A percentile compares a stretch with the other conserved stretches of the same genome.
Evolutionary conservation across 2,113 vertebrate species (phyloP).

Genomic region (Daboia siamensis): DNA sequence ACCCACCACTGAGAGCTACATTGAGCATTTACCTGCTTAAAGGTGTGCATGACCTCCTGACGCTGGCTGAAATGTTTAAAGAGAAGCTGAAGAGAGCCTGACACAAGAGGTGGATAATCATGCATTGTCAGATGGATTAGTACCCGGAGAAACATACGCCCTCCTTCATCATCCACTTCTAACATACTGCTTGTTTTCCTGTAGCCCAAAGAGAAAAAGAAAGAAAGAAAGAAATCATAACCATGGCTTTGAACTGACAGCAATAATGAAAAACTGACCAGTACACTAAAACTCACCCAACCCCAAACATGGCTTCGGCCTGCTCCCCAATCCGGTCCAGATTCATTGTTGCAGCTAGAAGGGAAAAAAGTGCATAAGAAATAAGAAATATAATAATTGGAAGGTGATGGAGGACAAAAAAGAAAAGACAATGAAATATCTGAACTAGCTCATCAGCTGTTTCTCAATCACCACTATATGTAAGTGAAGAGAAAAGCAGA

Average conservation of each 20-base stretch:
- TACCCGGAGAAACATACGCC: slow-evolving; percentile 90
- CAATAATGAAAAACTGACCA: background rate
- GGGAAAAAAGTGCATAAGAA: background rate
- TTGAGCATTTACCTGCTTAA: slow-evolving; percentile 84
- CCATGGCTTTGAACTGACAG: background rate
- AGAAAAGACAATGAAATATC: background rate
- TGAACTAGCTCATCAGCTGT: background rate
- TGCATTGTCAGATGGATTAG: slow-evolving; percentile 95
- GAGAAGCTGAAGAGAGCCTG: slow-evolving; percentile 91
- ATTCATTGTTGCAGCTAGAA: slow-evolving; percentile 84
- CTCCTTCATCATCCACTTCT: slow-evolving; percentile 95
- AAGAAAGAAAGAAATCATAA: background rate
- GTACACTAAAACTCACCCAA: slow-evolving; percentile 77
- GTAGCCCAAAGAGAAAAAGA: background rate
- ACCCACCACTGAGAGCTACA: slow-evolving; percentile 1
- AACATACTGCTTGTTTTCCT: slow-evolving; percentile 93
- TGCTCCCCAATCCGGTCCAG: slow-evolving; percentile 92
- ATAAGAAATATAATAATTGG: slow-evolving; percentile 1
- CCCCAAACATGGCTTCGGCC: slow-evolving; percentile 95
- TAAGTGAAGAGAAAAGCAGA: background rate
- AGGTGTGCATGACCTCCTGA: slow-evolving; percentile 93
- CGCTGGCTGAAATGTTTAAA: slow-evolving; percentile 99
- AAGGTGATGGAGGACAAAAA: background rate
- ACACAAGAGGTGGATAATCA: slow-evolving; percentile 89
- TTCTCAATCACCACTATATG: background rate